Evolutionary conservation across 2,113 vertebrate species (phyloP).

Genomic region (Acanthisitta chloris): DNA sequence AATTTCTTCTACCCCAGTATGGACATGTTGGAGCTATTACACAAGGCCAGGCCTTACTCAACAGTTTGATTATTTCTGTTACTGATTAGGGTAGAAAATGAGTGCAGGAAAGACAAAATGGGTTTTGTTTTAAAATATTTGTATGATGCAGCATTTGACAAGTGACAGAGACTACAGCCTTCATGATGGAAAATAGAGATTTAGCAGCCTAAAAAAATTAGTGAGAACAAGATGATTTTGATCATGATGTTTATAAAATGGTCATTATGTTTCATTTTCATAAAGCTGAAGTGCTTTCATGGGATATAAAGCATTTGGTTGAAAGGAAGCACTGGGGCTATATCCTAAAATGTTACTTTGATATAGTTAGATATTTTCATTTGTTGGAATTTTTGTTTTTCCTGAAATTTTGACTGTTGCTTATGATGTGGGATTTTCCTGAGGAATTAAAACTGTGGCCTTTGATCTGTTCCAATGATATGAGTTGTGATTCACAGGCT

Average conservation of each 20-base stretch:
- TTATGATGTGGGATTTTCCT: not conserved
- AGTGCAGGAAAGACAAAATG: not conserved
- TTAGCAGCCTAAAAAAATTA: not conserved
- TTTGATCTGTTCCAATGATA: not conserved
- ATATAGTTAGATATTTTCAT: not conserved
- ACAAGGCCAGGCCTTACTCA: not conserved
- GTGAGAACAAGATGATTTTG: not conserved
- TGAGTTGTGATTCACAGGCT: not conserved
- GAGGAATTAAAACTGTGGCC: not conserved
- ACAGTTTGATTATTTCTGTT: not conserved
- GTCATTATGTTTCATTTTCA: not conserved
- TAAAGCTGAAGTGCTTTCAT: not conserved
- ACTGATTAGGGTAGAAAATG: not conserved
- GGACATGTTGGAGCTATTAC: not conserved
- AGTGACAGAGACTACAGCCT: not conserved
- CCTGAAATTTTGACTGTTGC: not conserved
- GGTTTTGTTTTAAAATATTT: not conserved
- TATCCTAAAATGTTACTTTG: not conserved
- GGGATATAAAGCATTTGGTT: not conserved
- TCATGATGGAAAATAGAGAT: not conserved
- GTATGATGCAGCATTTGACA: not conserved
- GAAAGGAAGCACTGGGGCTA: not conserved
- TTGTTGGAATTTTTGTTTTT: not conserved
- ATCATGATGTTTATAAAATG: conserved; percentile 9
- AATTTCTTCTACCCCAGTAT: not conserved